Conservation (phyloP, 2,888 invertebrate genomes). For the Artemia sinica region DNA sequence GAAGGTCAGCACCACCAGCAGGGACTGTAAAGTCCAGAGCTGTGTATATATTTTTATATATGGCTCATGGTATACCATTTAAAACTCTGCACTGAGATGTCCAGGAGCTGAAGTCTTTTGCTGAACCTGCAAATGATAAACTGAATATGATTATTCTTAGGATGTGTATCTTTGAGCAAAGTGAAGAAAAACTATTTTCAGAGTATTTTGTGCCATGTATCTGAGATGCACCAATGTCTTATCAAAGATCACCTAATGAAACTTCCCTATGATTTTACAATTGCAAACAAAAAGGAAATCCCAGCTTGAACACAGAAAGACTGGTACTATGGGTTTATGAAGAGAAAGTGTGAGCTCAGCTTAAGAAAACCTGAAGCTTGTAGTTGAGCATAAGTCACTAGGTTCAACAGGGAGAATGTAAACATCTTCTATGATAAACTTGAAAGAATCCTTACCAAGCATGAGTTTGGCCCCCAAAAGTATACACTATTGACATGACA, state of each 20-base stretch:
- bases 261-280: slow-evolving; percentile 3
- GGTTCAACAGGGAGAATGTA: slow-evolving; percentile 21
- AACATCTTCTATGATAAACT: slow-evolving; percentile 21
- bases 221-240: too few relatives aligned
- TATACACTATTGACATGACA: slow-evolving; percentile 24
- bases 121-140: too few relatives aligned
- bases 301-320: slow-evolving; percentile 14
- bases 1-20: too few relatives aligned
- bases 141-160: too few relatives aligned
- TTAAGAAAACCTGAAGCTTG: slow-evolving; percentile 16
- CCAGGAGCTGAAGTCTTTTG: too few relatives aligned
- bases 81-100: too few relatives aligned
- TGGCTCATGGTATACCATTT: too few relatives aligned
- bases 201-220: too few relatives aligned
- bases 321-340: slow-evolving; percentile 18
- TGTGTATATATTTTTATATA: too few relatives aligned
- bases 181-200: too few relatives aligned
- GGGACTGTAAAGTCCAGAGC: too few relatives aligned
- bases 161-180: too few relatives aligned
- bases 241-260: background rate
- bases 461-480: slow-evolving; percentile 16
- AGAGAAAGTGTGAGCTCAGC: slow-evolving; percentile 1
- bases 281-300: slow-evolving; percentile 3
- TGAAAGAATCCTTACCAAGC: background rate
- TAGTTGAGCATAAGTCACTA: background rate